Percentiles rank a stretch among this genome's conserved stretches.
Conservation (phyloP, 1,140 invertebrate genomes). For the Oncopodura yosiiana region DNA sequence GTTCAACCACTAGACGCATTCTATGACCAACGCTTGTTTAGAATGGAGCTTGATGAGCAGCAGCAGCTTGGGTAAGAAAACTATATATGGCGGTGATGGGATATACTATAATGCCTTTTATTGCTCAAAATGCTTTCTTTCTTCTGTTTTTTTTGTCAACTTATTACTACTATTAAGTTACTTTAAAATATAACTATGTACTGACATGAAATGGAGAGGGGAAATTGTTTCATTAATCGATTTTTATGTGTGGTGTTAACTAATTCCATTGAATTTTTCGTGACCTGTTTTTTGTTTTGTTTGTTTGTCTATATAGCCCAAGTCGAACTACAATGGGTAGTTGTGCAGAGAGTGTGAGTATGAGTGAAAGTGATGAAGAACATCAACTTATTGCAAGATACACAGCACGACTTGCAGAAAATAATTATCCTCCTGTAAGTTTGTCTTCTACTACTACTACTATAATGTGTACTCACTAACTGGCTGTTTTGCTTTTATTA, state of each 20-base stretch:
- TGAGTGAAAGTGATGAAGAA: conserved; percentile 71
- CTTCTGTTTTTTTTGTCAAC: conserved; percentile 1
- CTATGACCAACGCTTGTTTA: conserved; percentile 29
- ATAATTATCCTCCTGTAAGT: conserved; percentile 72
- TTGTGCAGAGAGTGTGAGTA: conserved; percentile 42
- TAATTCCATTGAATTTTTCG: no score
- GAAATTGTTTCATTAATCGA: neutral
- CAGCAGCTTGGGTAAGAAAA: conserved; percentile 26
- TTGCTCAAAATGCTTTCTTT: neutral
- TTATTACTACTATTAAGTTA: conserved; percentile 42
- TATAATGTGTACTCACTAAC: conserved; percentile 1
- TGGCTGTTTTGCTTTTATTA: neutral
- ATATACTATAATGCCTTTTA: neutral
- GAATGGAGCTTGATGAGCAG: conserved; percentile 27
- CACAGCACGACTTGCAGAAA: conserved; percentile 82
- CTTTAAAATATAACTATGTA: no score
- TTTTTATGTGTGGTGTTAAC: neutral
- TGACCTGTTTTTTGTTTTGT: conserved; percentile 16
- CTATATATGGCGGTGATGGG: neutral
- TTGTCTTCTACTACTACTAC: neutral
- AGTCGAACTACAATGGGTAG: conserved; percentile 37
- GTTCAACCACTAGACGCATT: conserved; percentile 29
- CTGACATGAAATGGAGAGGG: no score
- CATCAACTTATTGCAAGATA: conserved; percentile 92
- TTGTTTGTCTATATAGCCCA: conserved; percentile 7